Evolutionary conservation across 2,797 vertebrate genomes (phyloP).

Genomic region (Gouania willdenowi): DNA sequence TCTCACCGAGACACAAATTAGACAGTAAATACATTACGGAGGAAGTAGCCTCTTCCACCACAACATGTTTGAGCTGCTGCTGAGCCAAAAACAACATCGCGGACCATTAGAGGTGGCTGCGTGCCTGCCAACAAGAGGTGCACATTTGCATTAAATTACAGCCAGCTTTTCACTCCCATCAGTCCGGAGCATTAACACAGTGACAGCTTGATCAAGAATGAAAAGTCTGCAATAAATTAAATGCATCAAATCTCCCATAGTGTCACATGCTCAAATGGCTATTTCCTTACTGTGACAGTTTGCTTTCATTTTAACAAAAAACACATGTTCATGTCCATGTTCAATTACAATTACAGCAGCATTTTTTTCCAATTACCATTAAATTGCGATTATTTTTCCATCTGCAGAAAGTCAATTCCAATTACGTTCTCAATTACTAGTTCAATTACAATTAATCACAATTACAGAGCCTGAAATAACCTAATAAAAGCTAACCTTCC

Average conservation of each 20-base stretch:
- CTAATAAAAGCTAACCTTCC: no score
- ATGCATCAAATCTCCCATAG: conserved; percentile 1
- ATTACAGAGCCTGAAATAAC: no score
- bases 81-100: conserved; percentile 62
- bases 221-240: conserved; percentile 16
- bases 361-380: no score
- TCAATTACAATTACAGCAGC: no score
- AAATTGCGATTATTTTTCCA: no score
- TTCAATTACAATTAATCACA: no score
- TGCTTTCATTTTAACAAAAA: not conserved
- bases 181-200: conserved; percentile 19
- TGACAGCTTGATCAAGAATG: conserved; percentile 25
- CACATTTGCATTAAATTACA: conserved; percentile 37
- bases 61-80: conserved; percentile 69
- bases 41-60: conserved; percentile 69
- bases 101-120: conserved; percentile 35
- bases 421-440: no score
- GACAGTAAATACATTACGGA: conserved; percentile 82
- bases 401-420: no score
- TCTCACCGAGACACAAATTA: conserved; percentile 81
- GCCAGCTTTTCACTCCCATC: conserved; percentile 21
- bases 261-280: not conserved
- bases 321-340: no score
- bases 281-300: not conserved
- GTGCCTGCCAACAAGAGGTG: conserved; percentile 48